Percentiles rank a stretch among this genome's conserved stretches.
Evolutionary conservation across 2,888 invertebrate species (phyloP).

Genomic region (Coenonympha glycerion): DNA sequence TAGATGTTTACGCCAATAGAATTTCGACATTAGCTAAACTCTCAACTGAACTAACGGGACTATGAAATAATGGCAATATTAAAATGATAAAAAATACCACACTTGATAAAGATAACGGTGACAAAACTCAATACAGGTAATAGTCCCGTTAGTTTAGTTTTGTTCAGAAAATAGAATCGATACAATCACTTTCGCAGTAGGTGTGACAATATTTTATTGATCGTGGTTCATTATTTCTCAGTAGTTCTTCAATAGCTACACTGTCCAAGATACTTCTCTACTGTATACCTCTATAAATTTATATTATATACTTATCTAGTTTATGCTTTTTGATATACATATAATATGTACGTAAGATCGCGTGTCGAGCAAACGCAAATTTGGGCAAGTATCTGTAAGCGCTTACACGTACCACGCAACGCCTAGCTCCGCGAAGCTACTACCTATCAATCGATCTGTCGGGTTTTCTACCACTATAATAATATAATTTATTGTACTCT

Average conservation of each 20-base stretch:
- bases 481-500: slow-evolving; percentile 36
- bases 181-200: neutral
- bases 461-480: slow-evolving; percentile 56
- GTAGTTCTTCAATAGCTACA: slow-evolving; percentile 18
- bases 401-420: slow-evolving; percentile 75
- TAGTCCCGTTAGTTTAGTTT: neutral
- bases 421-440: slow-evolving; percentile 72
- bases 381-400: slow-evolving; percentile 69
- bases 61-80: too few species aligned
- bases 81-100: too few species aligned
- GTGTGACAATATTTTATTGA: neutral
- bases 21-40: neutral
- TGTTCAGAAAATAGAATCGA: neutral
- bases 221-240: slow-evolving; percentile 19
- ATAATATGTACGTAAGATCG: slow-evolving; percentile 31
- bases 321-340: slow-evolving; percentile 17
- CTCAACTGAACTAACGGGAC: neutral
- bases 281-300: slow-evolving; percentile 6
- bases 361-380: slow-evolving; percentile 58
- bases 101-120: too few species aligned
- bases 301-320: slow-evolving; percentile 21
- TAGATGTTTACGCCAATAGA: neutral
- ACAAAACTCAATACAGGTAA: too few species aligned
- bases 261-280: slow-evolving; percentile 12
- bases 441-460: slow-evolving; percentile 55